Conservation (phyloP, 1,140 invertebrate species). For the Parapsyche elsis region DNA sequence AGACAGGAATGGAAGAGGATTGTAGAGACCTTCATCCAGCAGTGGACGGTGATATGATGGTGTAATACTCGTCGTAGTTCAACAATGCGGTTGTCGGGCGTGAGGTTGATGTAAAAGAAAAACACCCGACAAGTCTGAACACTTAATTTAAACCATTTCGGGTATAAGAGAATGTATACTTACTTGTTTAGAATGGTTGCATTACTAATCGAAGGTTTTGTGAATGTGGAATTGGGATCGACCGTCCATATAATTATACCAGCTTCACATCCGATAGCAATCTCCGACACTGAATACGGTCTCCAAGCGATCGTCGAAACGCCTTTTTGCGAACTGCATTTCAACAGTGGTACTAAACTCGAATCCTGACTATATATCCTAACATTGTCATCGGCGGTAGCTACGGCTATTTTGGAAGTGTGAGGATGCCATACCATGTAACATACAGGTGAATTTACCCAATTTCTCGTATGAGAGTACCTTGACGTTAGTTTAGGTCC, state of each 20-base stretch:
- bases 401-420: conserved; percentile 82
- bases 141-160: too few relatives aligned
- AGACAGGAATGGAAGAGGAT: too few relatives aligned
- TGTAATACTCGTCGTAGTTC: too few relatives aligned
- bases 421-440: conserved; percentile 89
- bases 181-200: conserved; percentile 69
- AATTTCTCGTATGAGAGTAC: conserved; percentile 67
- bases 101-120: too few relatives aligned
- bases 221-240: conserved; percentile 78
- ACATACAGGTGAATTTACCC: conserved; percentile 72
- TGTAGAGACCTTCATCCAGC: too few relatives aligned
- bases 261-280: conserved; percentile 86
- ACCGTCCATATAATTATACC: conserved; percentile 89
- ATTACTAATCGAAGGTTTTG: conserved; percentile 73
- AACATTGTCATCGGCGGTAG: conserved; percentile 85
- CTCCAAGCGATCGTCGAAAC: conserved; percentile 87
- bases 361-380: conserved; percentile 77
- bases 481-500: conserved; percentile 66
- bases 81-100: too few relatives aligned
- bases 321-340: conserved; percentile 82
- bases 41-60: too few relatives aligned
- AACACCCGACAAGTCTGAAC: too few relatives aligned
- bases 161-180: too few relatives aligned
- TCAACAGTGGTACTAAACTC: conserved; percentile 75
- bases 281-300: conserved; percentile 79